These are phyloP conservation scores for Apocrypta bakeri DNA, from an alignment of 1,140 invertebrate genomes.

Conservation along the genomic window DNA sequence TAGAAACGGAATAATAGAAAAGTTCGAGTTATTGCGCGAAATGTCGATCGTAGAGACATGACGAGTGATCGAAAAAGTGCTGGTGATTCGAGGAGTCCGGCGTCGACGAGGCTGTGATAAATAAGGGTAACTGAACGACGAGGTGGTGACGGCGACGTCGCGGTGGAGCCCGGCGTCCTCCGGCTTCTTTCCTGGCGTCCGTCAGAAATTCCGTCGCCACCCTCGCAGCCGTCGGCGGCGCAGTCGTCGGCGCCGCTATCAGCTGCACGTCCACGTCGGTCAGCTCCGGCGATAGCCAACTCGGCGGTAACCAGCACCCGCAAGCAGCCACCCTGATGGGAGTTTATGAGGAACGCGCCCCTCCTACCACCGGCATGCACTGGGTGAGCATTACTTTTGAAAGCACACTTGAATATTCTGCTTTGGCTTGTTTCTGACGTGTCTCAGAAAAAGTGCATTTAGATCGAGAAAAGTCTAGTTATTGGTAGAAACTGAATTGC, in stretches of 20 bases:
- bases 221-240: slow-evolving; percentile 11
- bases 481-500: not conserved
- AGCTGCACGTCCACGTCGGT: slow-evolving; percentile 62
- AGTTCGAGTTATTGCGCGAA: not conserved
- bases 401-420: too few relatives aligned
- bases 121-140: not conserved
- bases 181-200: slow-evolving; percentile 39
- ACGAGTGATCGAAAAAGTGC: slow-evolving; percentile 21
- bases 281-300: slow-evolving; percentile 65
- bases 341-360: slow-evolving; percentile 77
- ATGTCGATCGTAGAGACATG: not conserved
- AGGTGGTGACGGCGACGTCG: not conserved
- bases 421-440: too few relatives aligned
- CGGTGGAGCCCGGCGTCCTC: not conserved
- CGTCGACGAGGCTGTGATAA: not conserved
- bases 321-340: slow-evolving; percentile 76
- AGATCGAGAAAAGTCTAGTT: not conserved
- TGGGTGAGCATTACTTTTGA: slow-evolving; percentile 74
- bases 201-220: slow-evolving; percentile 29
- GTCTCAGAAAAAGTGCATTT: too few relatives aligned
- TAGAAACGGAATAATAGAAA: not conserved
- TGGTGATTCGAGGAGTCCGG: not conserved
- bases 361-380: slow-evolving; percentile 77
- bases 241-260: slow-evolving; percentile 19
- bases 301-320: slow-evolving; percentile 71